These are phyloP conservation scores for Oostethus manadensis DNA, from an alignment of 2,113 vertebrate species.

Conservation along the genomic window DNA sequence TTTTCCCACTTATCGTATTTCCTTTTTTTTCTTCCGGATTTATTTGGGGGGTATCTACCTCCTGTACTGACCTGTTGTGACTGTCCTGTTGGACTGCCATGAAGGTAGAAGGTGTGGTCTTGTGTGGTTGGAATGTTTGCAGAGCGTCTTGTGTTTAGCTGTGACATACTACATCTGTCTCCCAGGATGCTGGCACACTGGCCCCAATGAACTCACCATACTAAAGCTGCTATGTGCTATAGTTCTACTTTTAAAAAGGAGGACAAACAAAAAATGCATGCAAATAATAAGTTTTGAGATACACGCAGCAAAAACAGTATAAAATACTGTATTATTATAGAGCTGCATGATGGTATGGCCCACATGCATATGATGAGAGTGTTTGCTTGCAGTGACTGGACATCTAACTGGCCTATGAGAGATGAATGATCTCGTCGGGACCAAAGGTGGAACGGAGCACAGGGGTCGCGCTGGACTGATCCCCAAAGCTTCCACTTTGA, in stretches of 20 bases:
- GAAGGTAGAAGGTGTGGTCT: slow-evolving; percentile 20
- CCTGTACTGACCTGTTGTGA: neutral
- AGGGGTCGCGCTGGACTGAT: slow-evolving; percentile 49
- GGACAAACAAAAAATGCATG: neutral
- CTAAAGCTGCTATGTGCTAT: neutral
- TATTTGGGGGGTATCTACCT: neutral
- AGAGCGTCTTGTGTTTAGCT: slow-evolving; percentile 56
- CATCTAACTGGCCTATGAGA: slow-evolving; percentile 48
- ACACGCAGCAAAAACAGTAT: neutral
- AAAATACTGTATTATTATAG: neutral
- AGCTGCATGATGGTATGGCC: neutral
- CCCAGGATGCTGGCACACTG: slow-evolving; percentile 34
- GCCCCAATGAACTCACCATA: slow-evolving; percentile 14
- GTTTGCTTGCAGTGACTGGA: slow-evolving; percentile 1
- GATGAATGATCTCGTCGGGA: slow-evolving; percentile 60
- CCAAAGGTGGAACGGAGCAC: slow-evolving; percentile 72
- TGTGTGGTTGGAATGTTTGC: slow-evolving; percentile 67
- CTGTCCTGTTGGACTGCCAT: neutral
- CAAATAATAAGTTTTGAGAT: neutral
- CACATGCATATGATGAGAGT: neutral
- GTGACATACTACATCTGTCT: slow-evolving; percentile 70
- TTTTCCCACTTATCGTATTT: neutral
- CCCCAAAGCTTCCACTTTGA: slow-evolving; percentile 38
- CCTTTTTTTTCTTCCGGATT: too few relatives aligned
- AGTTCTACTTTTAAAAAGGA: neutral